phyloP scores from a whole-genome alignment of 1,140 invertebrate species.

The Plutomurus gul region DNA sequence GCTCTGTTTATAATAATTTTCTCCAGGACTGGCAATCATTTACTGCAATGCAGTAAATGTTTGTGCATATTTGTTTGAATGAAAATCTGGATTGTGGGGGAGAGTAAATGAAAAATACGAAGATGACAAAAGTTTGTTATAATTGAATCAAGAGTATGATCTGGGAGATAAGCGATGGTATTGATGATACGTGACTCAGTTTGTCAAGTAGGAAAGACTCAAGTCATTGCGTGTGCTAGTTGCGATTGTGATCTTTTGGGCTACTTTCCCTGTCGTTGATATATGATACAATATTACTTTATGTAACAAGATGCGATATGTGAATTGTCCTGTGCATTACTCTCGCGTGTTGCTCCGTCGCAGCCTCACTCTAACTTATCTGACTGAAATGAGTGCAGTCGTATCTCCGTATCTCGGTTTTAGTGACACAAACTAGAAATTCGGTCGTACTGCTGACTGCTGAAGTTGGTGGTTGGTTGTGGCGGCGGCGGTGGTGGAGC shows the following conservation, averaged over 20 bases:
- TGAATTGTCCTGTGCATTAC: conserved; percentile 1
- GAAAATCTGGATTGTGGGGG: background rate
- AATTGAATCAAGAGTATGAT: conserved; percentile 4
- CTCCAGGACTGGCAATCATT: no score
- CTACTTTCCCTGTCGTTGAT: conserved; percentile 2
- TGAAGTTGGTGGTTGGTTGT: no score
- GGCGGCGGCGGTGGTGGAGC: no score
- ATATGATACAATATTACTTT: conserved; percentile 9
- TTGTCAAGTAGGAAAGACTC: background rate
- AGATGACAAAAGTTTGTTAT: background rate
- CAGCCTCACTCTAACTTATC: background rate
- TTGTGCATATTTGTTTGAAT: background rate
- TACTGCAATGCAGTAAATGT: no score
- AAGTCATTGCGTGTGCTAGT: background rate
- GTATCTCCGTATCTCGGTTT: no score
- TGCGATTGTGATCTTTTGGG: conserved; percentile 1
- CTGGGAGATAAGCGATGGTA: background rate
- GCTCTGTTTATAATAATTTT: no score
- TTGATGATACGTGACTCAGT: conserved; percentile 5
- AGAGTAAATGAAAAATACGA: background rate
- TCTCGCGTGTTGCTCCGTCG: background rate
- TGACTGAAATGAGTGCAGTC: background rate
- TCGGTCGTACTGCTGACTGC: no score
- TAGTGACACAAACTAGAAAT: no score
- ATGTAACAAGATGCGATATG: conserved; percentile 7